phyloP scores from a whole-genome alignment of 2,113 vertebrate species.

The Callospermophilus lateralis region DNA sequence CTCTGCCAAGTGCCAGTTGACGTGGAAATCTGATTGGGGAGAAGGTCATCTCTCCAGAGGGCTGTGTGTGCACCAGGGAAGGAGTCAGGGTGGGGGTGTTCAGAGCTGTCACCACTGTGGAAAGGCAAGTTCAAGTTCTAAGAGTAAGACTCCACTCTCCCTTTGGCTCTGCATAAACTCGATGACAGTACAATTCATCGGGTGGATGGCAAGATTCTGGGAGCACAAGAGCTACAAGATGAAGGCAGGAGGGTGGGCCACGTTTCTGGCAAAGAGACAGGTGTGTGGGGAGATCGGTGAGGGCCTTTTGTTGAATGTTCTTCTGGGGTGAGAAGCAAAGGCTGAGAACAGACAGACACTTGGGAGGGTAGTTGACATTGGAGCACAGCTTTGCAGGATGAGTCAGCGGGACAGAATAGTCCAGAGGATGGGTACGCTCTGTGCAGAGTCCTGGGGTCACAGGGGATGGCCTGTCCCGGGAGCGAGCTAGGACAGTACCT shows the following conservation, averaged over 20 bases:
- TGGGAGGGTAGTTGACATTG: not conserved
- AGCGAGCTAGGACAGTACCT: not conserved
- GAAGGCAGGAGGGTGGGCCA: not conserved
- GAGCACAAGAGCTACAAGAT: not conserved
- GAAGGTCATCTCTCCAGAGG: not conserved
- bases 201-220: not conserved
- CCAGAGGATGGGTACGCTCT: not conserved
- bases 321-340: not conserved
- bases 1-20: not conserved
- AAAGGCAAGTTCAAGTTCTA: not conserved
- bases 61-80: not conserved
- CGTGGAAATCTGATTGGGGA: not conserved
- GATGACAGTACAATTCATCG: accelerated
- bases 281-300: accelerated
- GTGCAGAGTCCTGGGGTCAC: not conserved
- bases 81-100: not conserved
- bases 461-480: not conserved
- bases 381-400: not conserved
- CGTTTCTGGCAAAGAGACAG: too few relatives aligned
- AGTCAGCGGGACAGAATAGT: not conserved
- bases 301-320: not conserved
- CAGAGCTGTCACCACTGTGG: not conserved
- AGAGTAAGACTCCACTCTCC: too few relatives aligned
- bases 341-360: not conserved
- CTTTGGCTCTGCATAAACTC: not conserved